These are phyloP conservation scores for Myotis lucifugus DNA, from an alignment of 2,113 vertebrate genomes.

Conservation along the genomic window DNA sequence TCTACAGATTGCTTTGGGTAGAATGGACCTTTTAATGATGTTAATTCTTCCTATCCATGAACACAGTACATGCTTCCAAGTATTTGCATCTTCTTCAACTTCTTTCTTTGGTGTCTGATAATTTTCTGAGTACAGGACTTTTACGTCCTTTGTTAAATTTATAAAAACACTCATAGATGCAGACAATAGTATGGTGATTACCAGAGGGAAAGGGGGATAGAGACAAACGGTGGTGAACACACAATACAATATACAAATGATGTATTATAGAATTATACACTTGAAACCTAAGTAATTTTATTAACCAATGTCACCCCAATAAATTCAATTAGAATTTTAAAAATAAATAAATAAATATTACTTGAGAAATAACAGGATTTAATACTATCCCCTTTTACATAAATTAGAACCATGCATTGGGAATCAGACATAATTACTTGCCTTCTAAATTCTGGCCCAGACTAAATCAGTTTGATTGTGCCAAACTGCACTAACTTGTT, in stretches of 20 bases:
- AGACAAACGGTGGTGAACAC: background rate
- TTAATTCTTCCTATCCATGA: background rate
- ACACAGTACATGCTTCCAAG: background rate
- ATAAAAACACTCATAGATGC: background rate
- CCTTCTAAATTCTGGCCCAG: background rate
- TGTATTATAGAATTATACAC: background rate
- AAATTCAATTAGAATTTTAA: background rate
- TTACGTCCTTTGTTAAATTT: background rate
- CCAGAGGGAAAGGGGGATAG: background rate
- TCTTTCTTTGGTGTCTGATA: background rate
- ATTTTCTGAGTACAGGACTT: background rate
- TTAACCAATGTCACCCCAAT: background rate
- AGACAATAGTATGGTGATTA: background rate
- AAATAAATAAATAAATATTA: background rate
- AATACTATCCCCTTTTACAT: background rate
- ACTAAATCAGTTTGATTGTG: background rate
- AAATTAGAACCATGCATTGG: background rate
- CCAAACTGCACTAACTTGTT: background rate
- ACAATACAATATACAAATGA: background rate
- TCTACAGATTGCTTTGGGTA: background rate
- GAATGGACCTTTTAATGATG: background rate
- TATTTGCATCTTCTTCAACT: background rate
- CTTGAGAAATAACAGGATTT: background rate
- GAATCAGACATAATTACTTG: background rate
- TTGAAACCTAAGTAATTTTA: background rate